Base-by-base conservation (phyloP, 2,113 vertebrate genomes). In the Oenanthe melanoleuca region DNA sequence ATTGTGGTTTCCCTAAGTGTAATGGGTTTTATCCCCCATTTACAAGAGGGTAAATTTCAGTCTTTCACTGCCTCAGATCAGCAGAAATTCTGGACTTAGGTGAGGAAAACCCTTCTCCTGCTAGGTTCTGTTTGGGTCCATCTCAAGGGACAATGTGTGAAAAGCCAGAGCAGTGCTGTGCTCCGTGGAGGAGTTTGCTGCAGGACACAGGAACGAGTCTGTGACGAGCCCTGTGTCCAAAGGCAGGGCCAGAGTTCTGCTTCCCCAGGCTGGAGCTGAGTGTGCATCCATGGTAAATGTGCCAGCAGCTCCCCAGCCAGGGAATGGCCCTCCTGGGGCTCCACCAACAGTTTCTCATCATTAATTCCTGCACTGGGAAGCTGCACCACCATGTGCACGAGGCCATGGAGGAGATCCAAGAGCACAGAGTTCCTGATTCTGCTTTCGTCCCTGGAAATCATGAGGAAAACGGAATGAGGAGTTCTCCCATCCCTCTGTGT, bases 381-480 rank as follows among this genome's bases (percentile, higher is more conserved):
- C 1, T 45, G 31, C 50, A 40, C 37, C 38, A 2, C 0, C 14
- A 26, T 4, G 8, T 7, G 21, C 34, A 9, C 4, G 22, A 80
- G 61, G 79, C 66, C 7, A 1, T 3, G 1, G 80, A 59, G 60
- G 29, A 44, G 23, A 26, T 67, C 57, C 74, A 59, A 8, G 33
- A 19, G 49, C 34, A 5, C 70, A 44, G 72, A 69, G 67, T 42
- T 83, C 83, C 71, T 16, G 50, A 26, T 47, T 67, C 63, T 11
- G 28, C 11, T 85, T 47, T 28, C 34, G 42, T 21, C 57, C 44
- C 61, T 67, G 47, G 72, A 67, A 84, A 89, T 42, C 14, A 14
- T 0, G 8, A 49, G 61, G 38, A 37, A 37, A 89, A 42, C 0
- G 0, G 3, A 65, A 28, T 0, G 2, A 12, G 28, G 57, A 80